phyloP scores from a whole-genome alignment of 2,888 invertebrate species.

The Margaritifera margaritifera region DNA sequence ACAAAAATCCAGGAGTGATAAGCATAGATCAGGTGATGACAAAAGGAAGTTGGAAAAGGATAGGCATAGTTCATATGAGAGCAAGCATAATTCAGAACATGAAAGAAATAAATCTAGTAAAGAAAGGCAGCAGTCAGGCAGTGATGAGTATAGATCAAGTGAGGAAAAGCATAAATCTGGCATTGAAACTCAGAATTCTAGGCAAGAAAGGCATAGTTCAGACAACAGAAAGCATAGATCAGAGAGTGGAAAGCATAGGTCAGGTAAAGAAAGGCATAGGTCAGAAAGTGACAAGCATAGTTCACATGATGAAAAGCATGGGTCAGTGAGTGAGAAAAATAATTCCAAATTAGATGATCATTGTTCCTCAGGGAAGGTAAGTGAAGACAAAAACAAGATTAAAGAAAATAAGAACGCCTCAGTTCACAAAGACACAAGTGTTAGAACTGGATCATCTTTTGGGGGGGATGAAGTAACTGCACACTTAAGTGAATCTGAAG shows the following conservation, averaged over 20 bases:
- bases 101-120: neutral
- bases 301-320: neutral
- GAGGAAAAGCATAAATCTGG: no score
- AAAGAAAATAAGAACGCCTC: neutral
- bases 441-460: neutral
- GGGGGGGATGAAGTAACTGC: neutral
- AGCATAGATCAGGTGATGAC: neutral
- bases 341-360: neutral
- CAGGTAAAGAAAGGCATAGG: neutral
- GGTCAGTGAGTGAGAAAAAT: neutral
- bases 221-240: neutral
- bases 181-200: neutral
- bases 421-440: neutral
- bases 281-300: constrained; percentile 1
- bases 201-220: constrained; percentile 2
- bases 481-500: constrained; percentile 2
- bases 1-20: neutral
- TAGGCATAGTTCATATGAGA: no score
- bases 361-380: no score
- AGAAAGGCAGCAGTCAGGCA: neutral
- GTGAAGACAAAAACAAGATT: neutral
- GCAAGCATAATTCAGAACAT: neutral
- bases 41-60: no score
- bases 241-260: neutral
- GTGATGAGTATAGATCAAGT: neutral